Base-by-base conservation (phyloP, 2,888 invertebrate species). In the Epinotia demarniana region DNA sequence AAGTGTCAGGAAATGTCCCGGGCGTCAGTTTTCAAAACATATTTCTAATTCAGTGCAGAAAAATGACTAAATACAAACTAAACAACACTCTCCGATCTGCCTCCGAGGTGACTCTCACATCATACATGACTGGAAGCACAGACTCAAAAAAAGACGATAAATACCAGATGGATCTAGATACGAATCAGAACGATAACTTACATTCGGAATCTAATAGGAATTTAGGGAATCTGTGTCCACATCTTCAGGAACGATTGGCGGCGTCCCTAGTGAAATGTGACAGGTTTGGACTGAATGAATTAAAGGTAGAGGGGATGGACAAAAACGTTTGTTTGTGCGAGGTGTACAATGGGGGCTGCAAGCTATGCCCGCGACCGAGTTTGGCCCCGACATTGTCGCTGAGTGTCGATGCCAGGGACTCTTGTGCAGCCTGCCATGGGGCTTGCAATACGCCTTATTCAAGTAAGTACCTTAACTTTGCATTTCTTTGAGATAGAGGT, bases 51-150 rank as follows among this genome's bases (percentile, higher is more conserved):
- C 9, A 55, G 46, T 58, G 67, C n/a, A 4, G 73, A 76, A 90
- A 82, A 78, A 95, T 95, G 95, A 95, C 95, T 70, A 95, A 95
- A 83, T 95, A 95, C 84, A 95, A 94, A 82, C 81, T 95, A 81
- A 95, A 93, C 83, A 93, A 94, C 80, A 87, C 89, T 13, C 84
- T 87, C 64, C 87, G 89, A 0, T 88, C 92, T 11, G 82, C 92
- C 46, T 88, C 91, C 11, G 92, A 92, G 79, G 94, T 94, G 82
- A 93, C 92, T 0, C 83, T 94, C n/a, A 94, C 93, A 1, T 89
- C 93, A n/a, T 94, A 90, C 84, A 86, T 93, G 86, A 83, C 90
- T 6, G 91, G 91, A 27, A 88, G 87, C 73, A 83, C 86, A 53
- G 90, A 89, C 73, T 78, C 80, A n/a, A 86, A 83, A 73, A 83